phyloP scores from a whole-genome alignment of 2,113 vertebrate species.

The Hyperopisus bebe region DNA sequence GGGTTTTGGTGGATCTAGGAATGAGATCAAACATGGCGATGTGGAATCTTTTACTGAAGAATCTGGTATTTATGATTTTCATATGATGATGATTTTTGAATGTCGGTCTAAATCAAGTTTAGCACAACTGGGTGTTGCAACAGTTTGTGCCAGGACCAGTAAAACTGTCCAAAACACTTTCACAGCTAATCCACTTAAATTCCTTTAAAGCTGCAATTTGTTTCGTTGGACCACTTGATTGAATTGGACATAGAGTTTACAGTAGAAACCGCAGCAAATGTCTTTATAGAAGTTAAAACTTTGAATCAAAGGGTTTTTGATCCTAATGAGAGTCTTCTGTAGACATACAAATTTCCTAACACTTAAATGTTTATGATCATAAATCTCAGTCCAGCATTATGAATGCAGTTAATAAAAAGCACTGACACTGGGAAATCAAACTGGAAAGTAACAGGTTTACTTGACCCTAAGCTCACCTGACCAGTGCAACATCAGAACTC shows the following conservation, averaged over 20 bases:
- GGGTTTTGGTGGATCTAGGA: constrained; percentile 90
- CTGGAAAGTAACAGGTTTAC: background rate
- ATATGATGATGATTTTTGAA: background rate
- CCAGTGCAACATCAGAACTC: background rate
- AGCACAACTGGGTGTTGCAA: background rate
- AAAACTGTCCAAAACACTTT: background rate
- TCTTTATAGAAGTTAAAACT: background rate
- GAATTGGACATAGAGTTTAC: background rate
- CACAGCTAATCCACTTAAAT: background rate
- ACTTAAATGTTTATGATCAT: background rate
- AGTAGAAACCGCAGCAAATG: background rate
- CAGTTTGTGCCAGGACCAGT: background rate
- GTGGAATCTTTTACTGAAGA: background rate
- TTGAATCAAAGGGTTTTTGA: background rate
- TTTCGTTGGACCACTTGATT: background rate
- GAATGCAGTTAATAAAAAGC: background rate
- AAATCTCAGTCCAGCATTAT: background rate
- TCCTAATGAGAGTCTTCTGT: background rate
- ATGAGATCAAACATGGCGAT: constrained; percentile 31
- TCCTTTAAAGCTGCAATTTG: background rate
- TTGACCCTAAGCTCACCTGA: background rate
- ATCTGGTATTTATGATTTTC: background rate
- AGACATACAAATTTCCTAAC: background rate
- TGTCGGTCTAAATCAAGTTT: background rate
- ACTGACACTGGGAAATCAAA: background rate